Base-by-base conservation (phyloP, 1,140 invertebrate species). In the Gryllus bimaculatus region DNA sequence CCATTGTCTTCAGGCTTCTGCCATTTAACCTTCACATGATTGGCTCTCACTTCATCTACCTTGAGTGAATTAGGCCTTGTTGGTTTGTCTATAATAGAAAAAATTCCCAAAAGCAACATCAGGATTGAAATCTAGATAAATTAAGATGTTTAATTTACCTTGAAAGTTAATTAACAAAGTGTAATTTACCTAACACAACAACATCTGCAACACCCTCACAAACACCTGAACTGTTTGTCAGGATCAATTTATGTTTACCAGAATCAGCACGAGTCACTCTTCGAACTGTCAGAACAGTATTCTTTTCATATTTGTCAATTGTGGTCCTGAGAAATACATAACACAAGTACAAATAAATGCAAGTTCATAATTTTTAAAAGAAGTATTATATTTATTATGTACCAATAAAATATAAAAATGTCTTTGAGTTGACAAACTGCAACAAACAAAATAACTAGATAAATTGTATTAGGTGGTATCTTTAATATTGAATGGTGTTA, bases 11-110 rank as follows among this genome's bases (percentile, higher is more conserved):
- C 92, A 7, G 98, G 98, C 85, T 93, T 93, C 82, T 96, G 90
- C 98, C 98, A 99, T 85, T 94, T 93, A 73, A 99, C 91, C 76
- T 92, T 98, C n/a, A 96, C 92, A 83, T 96, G 95, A 84, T 97
- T 93, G 12, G 96, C 91, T 26, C 95, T 90, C 8, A 98, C 91
- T 86, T 99, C 96, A 81, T 93, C 91, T 0, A 94, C 90, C 83
- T 95, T 92, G 47, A 98, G 88, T 20, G 96, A 96, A 79, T 90
- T 90, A 3, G 96, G 96, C 82, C 89, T 89, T 74, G 93, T 89
- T 78, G 96, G 96, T 87, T 95, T 96, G 84, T 97, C 94, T 90
- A 8, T 21, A 75, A 75, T 18, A 21, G 74, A 75, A 75, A 21
- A 1, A 20, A 77, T 20, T 39, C 26, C 26, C 26, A 39, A 39